Conservation (phyloP, 2,113 vertebrate species). For the Phylloscopus trochiloides region DNA sequence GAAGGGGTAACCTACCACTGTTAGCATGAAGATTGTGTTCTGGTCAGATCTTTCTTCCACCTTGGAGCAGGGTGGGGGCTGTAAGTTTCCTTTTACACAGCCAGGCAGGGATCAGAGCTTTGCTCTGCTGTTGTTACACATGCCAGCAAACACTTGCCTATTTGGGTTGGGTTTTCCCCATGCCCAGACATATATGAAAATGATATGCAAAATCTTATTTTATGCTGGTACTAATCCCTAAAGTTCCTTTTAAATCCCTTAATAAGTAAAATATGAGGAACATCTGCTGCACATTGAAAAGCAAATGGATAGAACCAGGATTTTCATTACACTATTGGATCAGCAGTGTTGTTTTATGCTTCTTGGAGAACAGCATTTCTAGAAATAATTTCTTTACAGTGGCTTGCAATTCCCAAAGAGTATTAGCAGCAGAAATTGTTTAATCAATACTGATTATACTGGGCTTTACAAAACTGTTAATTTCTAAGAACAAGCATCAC, state of each 20-base stretch:
- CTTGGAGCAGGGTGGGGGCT: not conserved
- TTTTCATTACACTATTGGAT: not conserved
- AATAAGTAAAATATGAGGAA: not conserved
- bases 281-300: not conserved
- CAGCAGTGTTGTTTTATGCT: not conserved
- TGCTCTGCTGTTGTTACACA: not conserved
- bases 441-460: not conserved
- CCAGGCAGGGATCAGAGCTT: not conserved
- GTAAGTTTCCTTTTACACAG: not conserved
- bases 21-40: not conserved
- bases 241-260: not conserved
- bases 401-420: not conserved
- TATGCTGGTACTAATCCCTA: not conserved
- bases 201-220: not conserved
- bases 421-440: not conserved
- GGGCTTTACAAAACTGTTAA: not conserved
- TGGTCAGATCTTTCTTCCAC: not conserved
- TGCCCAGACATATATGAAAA: not conserved
- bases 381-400: not conserved
- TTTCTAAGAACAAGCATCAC: not conserved
- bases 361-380: not conserved
- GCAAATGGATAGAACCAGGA: not conserved
- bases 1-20: not conserved
- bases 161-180: not conserved
- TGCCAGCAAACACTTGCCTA: not conserved